A percentile compares a stretch with the other conserved stretches of the same genome.
phyloP scores from a whole-genome alignment of 1,140 invertebrate genomes.

The Rhyzopertha dominica region DNA sequence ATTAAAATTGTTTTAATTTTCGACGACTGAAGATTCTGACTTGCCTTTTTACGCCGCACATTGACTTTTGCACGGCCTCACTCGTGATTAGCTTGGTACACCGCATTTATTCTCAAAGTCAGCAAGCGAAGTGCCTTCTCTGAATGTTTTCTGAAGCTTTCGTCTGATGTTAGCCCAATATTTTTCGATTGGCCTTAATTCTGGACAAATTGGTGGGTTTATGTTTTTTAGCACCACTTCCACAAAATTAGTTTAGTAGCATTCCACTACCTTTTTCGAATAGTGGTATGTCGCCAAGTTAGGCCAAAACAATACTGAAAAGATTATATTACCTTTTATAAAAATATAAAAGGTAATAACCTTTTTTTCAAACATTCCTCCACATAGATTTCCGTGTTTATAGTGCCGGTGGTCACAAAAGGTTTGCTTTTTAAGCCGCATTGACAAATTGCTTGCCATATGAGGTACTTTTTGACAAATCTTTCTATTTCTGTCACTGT shows the following conservation, averaged over 20 bases:
- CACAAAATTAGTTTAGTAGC: not conserved
- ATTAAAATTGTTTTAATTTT: no score
- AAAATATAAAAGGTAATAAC: not conserved
- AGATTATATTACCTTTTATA: no score
- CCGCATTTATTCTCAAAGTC: no score
- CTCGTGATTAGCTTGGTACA: no score
- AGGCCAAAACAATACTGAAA: conserved; percentile 6
- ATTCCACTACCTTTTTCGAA: not conserved
- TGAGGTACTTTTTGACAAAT: not conserved
- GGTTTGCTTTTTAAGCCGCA: not conserved
- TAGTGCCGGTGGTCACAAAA: not conserved
- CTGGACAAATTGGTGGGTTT: conserved; percentile 2
- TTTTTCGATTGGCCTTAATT: not conserved
- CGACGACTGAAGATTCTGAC: no score
- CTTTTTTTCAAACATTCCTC: not conserved
- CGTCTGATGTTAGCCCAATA: not conserved
- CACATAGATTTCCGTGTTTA: not conserved
- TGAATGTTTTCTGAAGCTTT: conserved; percentile 1
- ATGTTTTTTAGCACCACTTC: not conserved
- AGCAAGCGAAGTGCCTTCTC: no score
- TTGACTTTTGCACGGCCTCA: no score
- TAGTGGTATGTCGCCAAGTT: conserved; percentile 1
- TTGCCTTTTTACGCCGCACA: no score
- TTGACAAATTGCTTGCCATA: conserved; percentile 3
- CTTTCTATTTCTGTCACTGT: not conserved